Conservation (phyloP, 2,113 vertebrate genomes). For the chimpanzee (Pan troglodytes) region NHGRI_mPanTro3-v2.1_pri NC_072414.2:42058001-42058500, state of each 20-base stretch:
- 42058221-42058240: constrained; percentile 73
- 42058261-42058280: constrained; percentile 51
- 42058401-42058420: background rate
- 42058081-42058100: background rate
- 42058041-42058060: background rate
- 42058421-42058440: background rate
- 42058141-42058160: constrained; percentile 26
- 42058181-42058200: constrained; percentile 54
- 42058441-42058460: background rate
- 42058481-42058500: background rate
- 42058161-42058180: constrained; percentile 24
- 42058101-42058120: background rate
- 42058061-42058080: constrained; percentile 14
- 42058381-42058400: constrained; percentile 2
- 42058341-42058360: constrained; percentile 17
- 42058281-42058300: constrained; percentile 51
- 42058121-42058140: constrained; percentile 24
- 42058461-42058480: constrained; percentile 5
- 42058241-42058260: constrained; percentile 42
- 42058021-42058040: background rate
- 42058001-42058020: constrained; percentile 10
- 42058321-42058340: constrained; percentile 21
- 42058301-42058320: constrained; percentile 41
- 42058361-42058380: constrained; percentile 18
- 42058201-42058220: constrained; percentile 50